Evolutionary conservation across 1,140 invertebrate genomes (phyloP).

Genomic region (Lepidurus packardi): DNA sequence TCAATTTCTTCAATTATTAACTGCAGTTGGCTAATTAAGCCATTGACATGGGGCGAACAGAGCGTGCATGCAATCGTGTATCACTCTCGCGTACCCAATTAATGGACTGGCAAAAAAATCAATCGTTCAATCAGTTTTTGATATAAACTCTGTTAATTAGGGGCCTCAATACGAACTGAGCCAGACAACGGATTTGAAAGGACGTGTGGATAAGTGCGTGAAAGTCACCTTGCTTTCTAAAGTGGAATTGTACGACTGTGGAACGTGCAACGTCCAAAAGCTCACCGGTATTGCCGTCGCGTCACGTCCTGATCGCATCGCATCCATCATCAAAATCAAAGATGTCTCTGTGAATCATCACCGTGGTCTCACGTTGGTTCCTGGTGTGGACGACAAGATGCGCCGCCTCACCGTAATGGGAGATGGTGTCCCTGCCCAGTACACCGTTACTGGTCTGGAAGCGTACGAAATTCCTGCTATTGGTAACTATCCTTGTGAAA

Average conservation of each 20-base stretch:
- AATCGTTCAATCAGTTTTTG: neutral
- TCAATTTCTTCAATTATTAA: too few relatives aligned
- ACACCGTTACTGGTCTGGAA: conserved; percentile 60
- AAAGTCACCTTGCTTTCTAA: conserved; percentile 57
- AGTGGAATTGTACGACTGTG: conserved; percentile 59
- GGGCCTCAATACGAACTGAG: conserved; percentile 41
- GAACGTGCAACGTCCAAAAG: conserved; percentile 50
- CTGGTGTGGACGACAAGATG: conserved; percentile 54
- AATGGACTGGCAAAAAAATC: too few relatives aligned
- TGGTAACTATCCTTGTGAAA: conserved; percentile 48
- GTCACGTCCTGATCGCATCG: conserved; percentile 45
- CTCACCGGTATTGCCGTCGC: conserved; percentile 54
- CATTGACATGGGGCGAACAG: too few relatives aligned
- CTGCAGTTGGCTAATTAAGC: too few relatives aligned
- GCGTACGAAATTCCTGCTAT: conserved; percentile 66
- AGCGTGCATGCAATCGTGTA: too few relatives aligned
- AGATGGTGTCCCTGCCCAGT: conserved; percentile 58
- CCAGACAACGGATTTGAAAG: conserved; percentile 43
- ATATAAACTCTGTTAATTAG: conserved; percentile 22
- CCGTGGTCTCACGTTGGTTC: conserved; percentile 53
- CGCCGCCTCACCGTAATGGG: conserved; percentile 56
- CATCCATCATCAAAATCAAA: neutral
- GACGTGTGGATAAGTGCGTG: conserved; percentile 56
- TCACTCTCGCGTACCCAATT: too few relatives aligned
- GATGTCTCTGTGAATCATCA: conserved; percentile 50